Base-by-base conservation (phyloP, 2,888 invertebrate species). In the Caenorhabditis afra region DNA sequence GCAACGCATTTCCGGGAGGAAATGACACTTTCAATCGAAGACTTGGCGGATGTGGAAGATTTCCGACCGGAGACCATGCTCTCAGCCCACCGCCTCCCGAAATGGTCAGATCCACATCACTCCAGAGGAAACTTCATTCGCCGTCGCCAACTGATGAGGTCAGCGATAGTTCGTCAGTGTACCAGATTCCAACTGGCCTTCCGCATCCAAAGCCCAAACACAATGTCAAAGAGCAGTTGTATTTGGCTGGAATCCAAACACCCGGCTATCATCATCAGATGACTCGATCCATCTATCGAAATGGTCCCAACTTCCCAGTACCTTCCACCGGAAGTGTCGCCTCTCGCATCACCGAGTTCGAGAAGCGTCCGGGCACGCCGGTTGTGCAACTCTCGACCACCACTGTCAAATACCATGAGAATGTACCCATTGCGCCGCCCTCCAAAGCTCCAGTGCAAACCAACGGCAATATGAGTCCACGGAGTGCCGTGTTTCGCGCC, bases 161-260 rank as follows among this genome's bases (percentile, higher is more conserved):
- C 14, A 81, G 81, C 44, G 86, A 85, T 11, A 75, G 81, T 22
- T 83, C 83, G 3, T 84, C 85, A 14, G 79, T 81, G 20, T 85
- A 86, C 57, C 84, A 85, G 41, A 81, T 85, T 35, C 86, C 86
- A 5, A 81, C 82, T 11, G 85, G 85, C 20, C 77, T 90, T 35
- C 90, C 90, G 0, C 89, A 90, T 75, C 90, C 90, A 7, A 84
- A 84, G 65, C 90, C 90, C 8, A 87, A 88, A 52, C 90, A 90
- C 81, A 89, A 90, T 76, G 83, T 90, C 47, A 86, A 89, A 47
- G 89, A 90, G 73, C 90, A 90, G 76, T 66, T 90, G 14, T 74
- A 85, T 58, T 61, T 81, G 47, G 83, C 81, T 41, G 78, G 79
- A 49, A 66, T 81, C 55, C 79, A 81, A 47, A 61, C 75, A 12